These are phyloP conservation scores for Oeneis ivallda DNA, from an alignment of 2,888 invertebrate genomes.

Conservation along the genomic window DNA sequence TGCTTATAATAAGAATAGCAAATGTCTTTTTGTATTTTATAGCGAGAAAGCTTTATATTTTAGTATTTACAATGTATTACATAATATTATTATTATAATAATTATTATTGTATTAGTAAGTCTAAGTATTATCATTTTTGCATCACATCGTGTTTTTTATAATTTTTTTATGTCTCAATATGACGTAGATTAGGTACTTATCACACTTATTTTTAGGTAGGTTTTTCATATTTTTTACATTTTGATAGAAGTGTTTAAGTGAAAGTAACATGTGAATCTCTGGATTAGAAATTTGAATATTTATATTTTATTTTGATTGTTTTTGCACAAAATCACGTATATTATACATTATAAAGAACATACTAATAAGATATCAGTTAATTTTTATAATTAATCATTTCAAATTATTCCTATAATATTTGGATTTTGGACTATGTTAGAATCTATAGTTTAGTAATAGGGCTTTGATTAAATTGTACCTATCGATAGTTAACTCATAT, in stretches of 20 bases:
- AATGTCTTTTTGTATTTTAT: conserved; percentile 10
- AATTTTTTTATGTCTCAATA: background rate
- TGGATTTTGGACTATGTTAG: too few relatives aligned
- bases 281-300: background rate
- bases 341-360: too few relatives aligned
- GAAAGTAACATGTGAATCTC: background rate
- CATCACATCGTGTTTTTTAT: background rate
- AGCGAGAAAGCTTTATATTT: conserved; percentile 11
- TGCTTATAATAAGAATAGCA: conserved; percentile 26
- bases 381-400: too few relatives aligned
- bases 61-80: conserved; percentile 5
- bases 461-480: too few relatives aligned
- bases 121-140: conserved; percentile 1
- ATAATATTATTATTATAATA: background rate
- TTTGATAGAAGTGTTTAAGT: background rate
- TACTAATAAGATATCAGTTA: too few relatives aligned
- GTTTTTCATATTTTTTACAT: background rate
- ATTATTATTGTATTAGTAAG: background rate
- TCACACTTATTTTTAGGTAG: too few relatives aligned
- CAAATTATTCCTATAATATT: too few relatives aligned
- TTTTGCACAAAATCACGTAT: background rate
- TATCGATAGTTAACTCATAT: too few relatives aligned
- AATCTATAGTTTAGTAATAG: too few relatives aligned
- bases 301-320: background rate
- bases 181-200: too few relatives aligned